These are phyloP conservation scores for Orchesella cincta DNA, from an alignment of 1,140 invertebrate species.

Conservation along the genomic window DNA sequence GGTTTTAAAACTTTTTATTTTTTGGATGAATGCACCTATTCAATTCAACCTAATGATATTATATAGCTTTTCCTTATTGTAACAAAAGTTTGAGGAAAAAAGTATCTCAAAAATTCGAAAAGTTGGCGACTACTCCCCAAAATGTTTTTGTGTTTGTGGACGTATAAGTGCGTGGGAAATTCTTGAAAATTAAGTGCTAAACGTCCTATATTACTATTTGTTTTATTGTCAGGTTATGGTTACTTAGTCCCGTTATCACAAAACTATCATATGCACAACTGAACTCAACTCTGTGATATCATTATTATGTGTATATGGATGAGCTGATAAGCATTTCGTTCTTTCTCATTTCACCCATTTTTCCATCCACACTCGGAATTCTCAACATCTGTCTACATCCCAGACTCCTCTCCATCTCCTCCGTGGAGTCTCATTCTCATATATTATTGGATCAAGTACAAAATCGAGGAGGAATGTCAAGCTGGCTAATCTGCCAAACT, in stretches of 20 bases:
- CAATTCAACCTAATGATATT: too few relatives aligned
- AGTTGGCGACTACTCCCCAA: not conserved
- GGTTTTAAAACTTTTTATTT: too few relatives aligned
- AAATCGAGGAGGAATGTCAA: conserved; percentile 13
- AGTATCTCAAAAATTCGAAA: not conserved
- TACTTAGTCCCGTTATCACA: not conserved
- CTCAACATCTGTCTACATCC: not conserved
- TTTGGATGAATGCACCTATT: not conserved
- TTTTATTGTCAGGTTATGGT: not conserved
- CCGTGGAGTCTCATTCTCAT: not conserved
- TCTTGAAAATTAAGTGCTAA: conserved; percentile 11
- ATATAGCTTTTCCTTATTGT: not conserved
- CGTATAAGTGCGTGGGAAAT: conserved; percentile 11
- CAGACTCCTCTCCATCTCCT: not conserved
- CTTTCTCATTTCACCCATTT: conserved; percentile 15
- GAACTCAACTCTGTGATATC: not conserved
- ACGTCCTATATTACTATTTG: conserved; percentile 4
- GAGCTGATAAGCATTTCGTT: conserved; percentile 4
- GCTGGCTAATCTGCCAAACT: conserved; percentile 24
- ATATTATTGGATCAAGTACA: not conserved
- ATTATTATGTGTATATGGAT: not conserved
- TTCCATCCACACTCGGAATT: not conserved
- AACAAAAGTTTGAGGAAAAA: not conserved
- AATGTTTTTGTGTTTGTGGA: not conserved
- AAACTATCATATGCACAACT: not conserved